Percentiles rank a stretch among this genome's conserved stretches.
These are phyloP conservation scores for Eristalis pertinax DNA, from an alignment of 2,888 invertebrate species.

Conservation along the genomic window DNA sequence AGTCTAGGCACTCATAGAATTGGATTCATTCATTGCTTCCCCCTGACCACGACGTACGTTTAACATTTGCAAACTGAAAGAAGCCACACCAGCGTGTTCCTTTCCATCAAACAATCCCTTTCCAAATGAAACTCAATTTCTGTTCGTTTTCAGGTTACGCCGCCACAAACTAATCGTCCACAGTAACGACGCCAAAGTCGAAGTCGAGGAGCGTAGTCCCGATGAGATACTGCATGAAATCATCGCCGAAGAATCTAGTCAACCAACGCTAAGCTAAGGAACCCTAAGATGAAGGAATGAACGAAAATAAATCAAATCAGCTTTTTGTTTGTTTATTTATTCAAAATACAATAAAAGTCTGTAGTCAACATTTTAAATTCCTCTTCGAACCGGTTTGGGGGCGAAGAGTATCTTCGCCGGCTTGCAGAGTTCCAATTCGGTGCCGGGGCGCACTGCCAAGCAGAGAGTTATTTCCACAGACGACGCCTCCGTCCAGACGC, in stretches of 20 bases:
- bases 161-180: not conserved
- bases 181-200: not conserved
- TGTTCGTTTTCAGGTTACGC: not conserved
- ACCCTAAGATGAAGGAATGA: not conserved
- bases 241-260: not conserved
- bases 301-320: not conserved
- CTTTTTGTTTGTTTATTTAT: conserved; percentile 12
- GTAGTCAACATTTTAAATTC: conserved; percentile 83
- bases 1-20: too few relatives aligned
- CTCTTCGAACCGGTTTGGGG: conserved; percentile 93
- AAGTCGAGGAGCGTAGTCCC: not conserved
- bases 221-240: not conserved
- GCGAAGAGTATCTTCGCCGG: conserved; percentile 93
- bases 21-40: too few relatives aligned
- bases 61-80: too few relatives aligned
- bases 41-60: too few relatives aligned
- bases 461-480: conserved; percentile 93
- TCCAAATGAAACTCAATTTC: not conserved
- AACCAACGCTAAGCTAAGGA: not conserved
- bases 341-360: not conserved
- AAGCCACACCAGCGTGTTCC: too few relatives aligned
- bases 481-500: conserved; percentile 95
- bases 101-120: not conserved
- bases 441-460: conserved; percentile 86
- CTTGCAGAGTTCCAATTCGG: conserved; percentile 90